Evolutionary conservation across 2,888 invertebrate species (phyloP), one percentile per base, ranked within the genome.

Genomic region (Cinara cedri): DNA sequence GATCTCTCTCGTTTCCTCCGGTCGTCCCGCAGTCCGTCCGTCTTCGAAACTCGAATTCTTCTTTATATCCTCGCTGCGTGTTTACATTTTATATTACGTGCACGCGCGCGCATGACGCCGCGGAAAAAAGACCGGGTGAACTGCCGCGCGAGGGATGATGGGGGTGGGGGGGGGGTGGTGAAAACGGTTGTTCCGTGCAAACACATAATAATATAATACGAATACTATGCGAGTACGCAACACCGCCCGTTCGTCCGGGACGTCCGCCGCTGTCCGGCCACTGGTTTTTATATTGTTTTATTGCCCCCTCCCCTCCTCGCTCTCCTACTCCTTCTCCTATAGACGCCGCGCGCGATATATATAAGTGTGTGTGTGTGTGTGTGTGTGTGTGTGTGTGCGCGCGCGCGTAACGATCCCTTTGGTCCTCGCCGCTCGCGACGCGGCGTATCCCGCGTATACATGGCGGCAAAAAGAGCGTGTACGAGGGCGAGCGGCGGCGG

Each of bases 251-350:
- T 72, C 60, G 62, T 72, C 60, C 49, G 72, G n/a, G 19, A 44
- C 34, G 49, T 51, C 60, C 51, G 55, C 55, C 6, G 34, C 26
- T 57, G 46, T 26, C 57, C 34, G 57, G 44, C 24, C 54, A 68
- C 66, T 68, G 76, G 76, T 68, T 66, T 65, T 68, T 68, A 68
- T 76, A 76, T 68, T 76, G 76, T 76, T 75, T 75, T 75, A 75
- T 75, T 76, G 68, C 57, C 66, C 49, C 66, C 74, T n/a, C n/a
- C n/a, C n/a, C n/a, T n/a, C n/a, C n/a, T n/a, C n/a, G n/a, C n/a
- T n/a, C n/a, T n/a, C n/a, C n/a, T n/a, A n/a, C n/a, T n/a, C n/a
- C n/a, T n/a, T n/a, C n/a, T n/a, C n/a, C n/a, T n/a, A n/a, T n/a
- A n/a, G n/a, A n/a, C n/a, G n/a, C n/a, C n/a, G n/a, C n/a, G n/a